These are phyloP conservation scores for Betta splendens DNA, from an alignment of 2,797 vertebrate species.

Conservation along the genomic window DNA sequence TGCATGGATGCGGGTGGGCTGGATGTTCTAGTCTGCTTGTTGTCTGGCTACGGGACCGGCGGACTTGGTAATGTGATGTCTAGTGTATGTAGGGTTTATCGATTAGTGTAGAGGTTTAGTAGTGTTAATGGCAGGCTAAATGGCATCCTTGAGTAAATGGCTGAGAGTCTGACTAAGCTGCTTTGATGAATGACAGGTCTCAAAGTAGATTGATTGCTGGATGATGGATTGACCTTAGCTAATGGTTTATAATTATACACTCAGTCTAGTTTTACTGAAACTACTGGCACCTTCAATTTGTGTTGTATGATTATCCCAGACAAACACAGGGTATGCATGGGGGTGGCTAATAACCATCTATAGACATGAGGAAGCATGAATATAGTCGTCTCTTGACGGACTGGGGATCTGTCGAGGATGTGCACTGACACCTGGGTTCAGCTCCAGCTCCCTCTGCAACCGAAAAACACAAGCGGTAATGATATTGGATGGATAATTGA, in stretches of 20 bases:
- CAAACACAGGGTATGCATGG: no score
- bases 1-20: slow-evolving; percentile 31
- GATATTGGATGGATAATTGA: no score
- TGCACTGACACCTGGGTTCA: no score
- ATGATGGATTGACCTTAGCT: slow-evolving; percentile 24
- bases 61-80: slow-evolving; percentile 2
- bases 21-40: slow-evolving; percentile 42
- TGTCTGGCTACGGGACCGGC: slow-evolving; percentile 10
- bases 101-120: slow-evolving; percentile 15
- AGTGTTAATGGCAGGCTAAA: slow-evolving; percentile 8
- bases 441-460: no score
- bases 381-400: no score
- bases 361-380: no score
- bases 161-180: slow-evolving; percentile 2
- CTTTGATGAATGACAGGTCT: slow-evolving; percentile 31
- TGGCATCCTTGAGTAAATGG: slow-evolving; percentile 17
- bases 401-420: no score
- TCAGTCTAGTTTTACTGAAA: neutral
- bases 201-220: slow-evolving; percentile 6
- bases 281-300: no score
- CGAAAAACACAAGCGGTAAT: no score
- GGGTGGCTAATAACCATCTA: no score
- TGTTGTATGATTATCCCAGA: no score
- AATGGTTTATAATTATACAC: neutral
- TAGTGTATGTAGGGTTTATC: slow-evolving; percentile 1